These are phyloP conservation scores for Vanessa cardui DNA, from an alignment of 2,888 invertebrate species.

Conservation along the genomic window DNA sequence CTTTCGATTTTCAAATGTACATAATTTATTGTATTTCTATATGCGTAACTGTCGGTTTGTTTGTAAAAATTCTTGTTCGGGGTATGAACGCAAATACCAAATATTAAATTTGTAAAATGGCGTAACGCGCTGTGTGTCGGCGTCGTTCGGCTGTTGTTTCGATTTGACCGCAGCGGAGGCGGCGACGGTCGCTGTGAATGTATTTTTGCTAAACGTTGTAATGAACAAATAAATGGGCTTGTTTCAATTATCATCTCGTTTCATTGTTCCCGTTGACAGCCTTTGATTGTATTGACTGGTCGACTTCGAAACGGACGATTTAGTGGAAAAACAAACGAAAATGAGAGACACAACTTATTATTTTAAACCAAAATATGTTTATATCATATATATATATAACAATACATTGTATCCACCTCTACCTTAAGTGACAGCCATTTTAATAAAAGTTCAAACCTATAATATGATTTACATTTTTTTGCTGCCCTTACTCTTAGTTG, in stretches of 20 bases:
- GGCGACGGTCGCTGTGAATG: slow-evolving; percentile 53
- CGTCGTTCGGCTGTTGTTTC: slow-evolving; percentile 34
- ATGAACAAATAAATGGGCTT: slow-evolving; percentile 64
- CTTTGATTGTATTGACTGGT: neutral
- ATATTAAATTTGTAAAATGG: slow-evolving; percentile 11
- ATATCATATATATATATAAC: no score
- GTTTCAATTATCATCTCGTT: slow-evolving; percentile 54
- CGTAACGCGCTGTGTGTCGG: slow-evolving; percentile 9
- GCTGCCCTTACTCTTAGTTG: no score
- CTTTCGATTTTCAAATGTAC: neutral
- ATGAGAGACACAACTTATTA: no score
- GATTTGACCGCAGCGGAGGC: slow-evolving; percentile 53
- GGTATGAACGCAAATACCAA: slow-evolving; percentile 11
- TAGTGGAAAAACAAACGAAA: no score
- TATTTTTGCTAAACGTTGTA: slow-evolving; percentile 64
- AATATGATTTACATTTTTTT: no score
- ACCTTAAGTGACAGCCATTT: no score
- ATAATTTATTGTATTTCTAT: neutral
- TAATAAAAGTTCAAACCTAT: no score
- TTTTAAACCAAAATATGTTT: no score
- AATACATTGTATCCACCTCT: no score
- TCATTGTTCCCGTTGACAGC: slow-evolving; percentile 34
- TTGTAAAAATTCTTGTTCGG: neutral
- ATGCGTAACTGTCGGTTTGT: neutral
- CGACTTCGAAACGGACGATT: no score